These are phyloP conservation scores for Cardiocondyla obscurior DNA, from an alignment of 1,140 invertebrate genomes.

Conservation along the genomic window DNA sequence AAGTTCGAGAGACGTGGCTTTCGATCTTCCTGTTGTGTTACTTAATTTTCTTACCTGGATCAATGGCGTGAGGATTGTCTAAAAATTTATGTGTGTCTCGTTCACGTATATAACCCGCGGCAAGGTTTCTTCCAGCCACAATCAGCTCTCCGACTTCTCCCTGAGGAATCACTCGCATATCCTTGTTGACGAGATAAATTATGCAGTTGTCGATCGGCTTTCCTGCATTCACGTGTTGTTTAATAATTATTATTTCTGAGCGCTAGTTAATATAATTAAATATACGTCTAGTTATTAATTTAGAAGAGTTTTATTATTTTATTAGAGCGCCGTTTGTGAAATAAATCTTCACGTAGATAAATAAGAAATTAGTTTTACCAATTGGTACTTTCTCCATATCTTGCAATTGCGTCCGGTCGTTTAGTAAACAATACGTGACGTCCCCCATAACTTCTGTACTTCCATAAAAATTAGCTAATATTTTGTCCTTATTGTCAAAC, in stretches of 20 bases:
- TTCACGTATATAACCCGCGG: conserved; percentile 91
- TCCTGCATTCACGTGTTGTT: conserved; percentile 82
- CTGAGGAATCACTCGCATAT: conserved; percentile 87
- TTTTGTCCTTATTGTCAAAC: conserved; percentile 86
- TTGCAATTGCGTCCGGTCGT: conserved; percentile 84
- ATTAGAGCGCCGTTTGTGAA: not conserved
- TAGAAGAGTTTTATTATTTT: not conserved
- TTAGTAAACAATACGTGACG: conserved; percentile 88
- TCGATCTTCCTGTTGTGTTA: not conserved
- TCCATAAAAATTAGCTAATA: conserved; percentile 94
- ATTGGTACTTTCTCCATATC: conserved; percentile 90
- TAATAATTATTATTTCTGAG: not conserved
- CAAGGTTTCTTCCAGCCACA: conserved; percentile 90
- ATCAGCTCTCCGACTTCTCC: conserved; percentile 92
- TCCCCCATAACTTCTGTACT: conserved; percentile 95
- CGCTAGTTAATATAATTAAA: not conserved
- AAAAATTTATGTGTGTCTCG: conserved; percentile 89
- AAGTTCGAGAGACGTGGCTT: not conserved
- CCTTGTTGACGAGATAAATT: conserved; percentile 90
- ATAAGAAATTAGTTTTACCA: conserved; percentile 84
- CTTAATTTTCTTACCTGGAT: conserved; percentile 84
- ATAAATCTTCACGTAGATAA: not conserved
- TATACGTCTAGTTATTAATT: not conserved
- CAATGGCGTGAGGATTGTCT: conserved; percentile 87
- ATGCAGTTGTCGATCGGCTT: conserved; percentile 90